phyloP scores from a whole-genome alignment of 2,113 vertebrate genomes.

The Gallinago undulata region DNA sequence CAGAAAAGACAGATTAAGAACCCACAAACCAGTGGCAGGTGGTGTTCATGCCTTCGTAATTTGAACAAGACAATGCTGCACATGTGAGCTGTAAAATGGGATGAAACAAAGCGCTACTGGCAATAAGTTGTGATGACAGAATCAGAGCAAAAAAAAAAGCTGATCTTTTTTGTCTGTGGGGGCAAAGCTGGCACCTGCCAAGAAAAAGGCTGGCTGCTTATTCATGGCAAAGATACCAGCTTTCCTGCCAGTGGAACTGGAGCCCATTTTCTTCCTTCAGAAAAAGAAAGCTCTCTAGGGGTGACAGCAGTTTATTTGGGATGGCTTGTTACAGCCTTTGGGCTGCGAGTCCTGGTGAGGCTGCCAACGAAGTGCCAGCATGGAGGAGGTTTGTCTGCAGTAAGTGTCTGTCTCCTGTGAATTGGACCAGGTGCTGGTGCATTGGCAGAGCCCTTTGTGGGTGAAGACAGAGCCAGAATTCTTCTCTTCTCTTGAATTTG shows the following conservation, averaged over 20 bases:
- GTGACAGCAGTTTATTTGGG: not conserved
- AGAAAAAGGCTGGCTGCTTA: not conserved
- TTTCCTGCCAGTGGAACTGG: not conserved
- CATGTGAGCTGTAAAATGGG: not conserved
- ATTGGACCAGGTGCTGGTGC: not conserved
- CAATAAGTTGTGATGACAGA: not conserved
- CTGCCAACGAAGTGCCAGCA: not conserved
- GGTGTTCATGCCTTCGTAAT: constrained; percentile 4
- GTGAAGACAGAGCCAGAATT: not conserved
- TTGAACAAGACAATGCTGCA: not conserved
- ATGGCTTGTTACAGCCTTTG: not conserved
- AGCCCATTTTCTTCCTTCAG: not conserved
- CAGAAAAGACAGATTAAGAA: not conserved
- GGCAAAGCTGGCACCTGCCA: not conserved
- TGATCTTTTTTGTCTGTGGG: not conserved
- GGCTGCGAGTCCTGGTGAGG: not conserved
- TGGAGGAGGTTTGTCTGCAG: not conserved
- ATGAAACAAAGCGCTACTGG: not conserved
- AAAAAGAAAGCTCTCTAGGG: not conserved
- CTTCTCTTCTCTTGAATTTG: not conserved
- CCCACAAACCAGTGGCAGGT: constrained; percentile 8
- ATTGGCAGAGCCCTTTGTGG: not conserved
- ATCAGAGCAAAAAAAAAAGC: not conserved
- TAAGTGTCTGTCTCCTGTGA: not conserved
- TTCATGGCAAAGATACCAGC: not conserved